Evolutionary conservation across 2,888 invertebrate species (phyloP), one percentile per base, ranked within the genome.

Genomic region (Oxyteleia sp.): DNA sequence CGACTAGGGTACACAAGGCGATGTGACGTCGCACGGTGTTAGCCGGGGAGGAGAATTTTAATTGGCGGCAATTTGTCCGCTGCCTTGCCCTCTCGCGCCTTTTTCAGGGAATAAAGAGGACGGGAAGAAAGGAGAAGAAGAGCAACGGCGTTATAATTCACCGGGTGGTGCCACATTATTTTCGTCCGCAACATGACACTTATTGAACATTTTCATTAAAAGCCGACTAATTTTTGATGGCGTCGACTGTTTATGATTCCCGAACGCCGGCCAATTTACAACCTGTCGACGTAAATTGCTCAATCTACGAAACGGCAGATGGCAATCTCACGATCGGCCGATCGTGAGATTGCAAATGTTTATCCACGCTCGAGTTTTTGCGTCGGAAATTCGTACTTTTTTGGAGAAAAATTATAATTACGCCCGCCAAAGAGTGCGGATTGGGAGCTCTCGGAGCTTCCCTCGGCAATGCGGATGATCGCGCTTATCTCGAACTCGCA

Each of bases 401-500:
- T 7, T 5, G 26, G 20, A 29, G 38, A 20, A n/a, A 26, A 32
- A 32, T 43, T 71, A 59, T 59, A 71, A 71, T 71, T 71, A 71
- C 55, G 23, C 4, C 10, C 16, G 8, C 29, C 5, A 5, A 10
- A 29, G 15, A 23, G 43, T 1, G 32, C 4, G 38, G 20, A 35
- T 49, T 20, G 53, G 45, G 20, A 29, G 32, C 18, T 32, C 8
- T n/a, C 8, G 32, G 41, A 8, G 84, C 83, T 84, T 57, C 43
- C 53, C 32, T 85, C 85, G 85, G 90, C 88, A 88, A 87, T 89
- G 90, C 89, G 90, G 91, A 91, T 92, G 91, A 91, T 92, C 89
- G 86, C 79, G 92, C 92, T 93, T 93, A 93, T 93, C 93, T 91
- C 89, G 84, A 90, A 91, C 88, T 92, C 90, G 90, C 92, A 93